Percentiles rank a stretch among this genome's conserved stretches.
Conservation (phyloP, 2,797 vertebrate genomes). For the Rhynchotus rufescens region DNA sequence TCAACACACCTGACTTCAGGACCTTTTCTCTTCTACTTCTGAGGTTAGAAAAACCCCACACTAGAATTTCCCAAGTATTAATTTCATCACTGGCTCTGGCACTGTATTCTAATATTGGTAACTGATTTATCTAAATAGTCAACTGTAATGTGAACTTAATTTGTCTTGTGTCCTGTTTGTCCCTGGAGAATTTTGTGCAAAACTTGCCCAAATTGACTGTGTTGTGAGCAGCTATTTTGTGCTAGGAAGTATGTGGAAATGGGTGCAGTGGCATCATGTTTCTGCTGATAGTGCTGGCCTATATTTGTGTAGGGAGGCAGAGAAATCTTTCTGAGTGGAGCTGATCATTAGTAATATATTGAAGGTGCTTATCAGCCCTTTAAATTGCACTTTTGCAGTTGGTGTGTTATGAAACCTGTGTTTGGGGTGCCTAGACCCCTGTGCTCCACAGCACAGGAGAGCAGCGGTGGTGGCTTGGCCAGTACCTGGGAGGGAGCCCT, state of each 20-base stretch:
- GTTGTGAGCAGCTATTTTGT: background rate
- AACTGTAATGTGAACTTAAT: background rate
- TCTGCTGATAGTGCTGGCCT: background rate
- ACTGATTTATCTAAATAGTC: background rate
- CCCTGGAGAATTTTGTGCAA: background rate
- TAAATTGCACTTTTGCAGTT: background rate
- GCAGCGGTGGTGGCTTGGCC: background rate
- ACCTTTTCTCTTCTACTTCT: background rate
- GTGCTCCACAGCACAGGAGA: too few species aligned
- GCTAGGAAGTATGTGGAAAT: background rate
- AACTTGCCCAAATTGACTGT: background rate
- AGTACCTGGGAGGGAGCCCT: background rate
- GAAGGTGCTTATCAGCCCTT: background rate
- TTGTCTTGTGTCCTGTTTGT: background rate
- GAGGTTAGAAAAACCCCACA: background rate
- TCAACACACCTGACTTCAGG: conserved; percentile 6
- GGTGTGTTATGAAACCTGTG: background rate
- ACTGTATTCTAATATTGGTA: background rate
- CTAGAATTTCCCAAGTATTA: background rate
- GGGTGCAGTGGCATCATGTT: background rate
- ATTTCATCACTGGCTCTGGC: background rate
- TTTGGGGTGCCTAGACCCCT: background rate
- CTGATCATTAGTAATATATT: background rate
- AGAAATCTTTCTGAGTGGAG: background rate
- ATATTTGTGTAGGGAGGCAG: background rate